Percentiles rank a stretch among this genome's conserved stretches.
phyloP scores from a whole-genome alignment of 2,888 invertebrate genomes.

The Mesoligia furuncula region DNA sequence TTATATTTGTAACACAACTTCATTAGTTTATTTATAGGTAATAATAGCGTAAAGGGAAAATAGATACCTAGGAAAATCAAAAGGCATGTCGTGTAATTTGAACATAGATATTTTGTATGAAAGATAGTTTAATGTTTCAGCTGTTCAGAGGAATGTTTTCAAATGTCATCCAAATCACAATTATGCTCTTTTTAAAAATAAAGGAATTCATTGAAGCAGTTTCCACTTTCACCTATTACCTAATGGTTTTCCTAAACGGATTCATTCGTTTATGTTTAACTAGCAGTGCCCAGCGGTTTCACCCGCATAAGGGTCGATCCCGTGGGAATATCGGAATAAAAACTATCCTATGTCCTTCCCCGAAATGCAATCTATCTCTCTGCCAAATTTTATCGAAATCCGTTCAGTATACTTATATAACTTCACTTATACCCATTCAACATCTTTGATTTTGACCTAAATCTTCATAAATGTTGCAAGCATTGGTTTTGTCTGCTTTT shows the following conservation, averaged over 20 bases:
- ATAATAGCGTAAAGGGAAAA: background rate
- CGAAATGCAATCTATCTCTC: no score
- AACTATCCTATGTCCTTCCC: no score
- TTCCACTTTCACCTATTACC: background rate
- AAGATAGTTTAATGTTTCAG: background rate
- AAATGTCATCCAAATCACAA: background rate
- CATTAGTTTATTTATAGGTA: background rate
- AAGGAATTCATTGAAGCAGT: background rate
- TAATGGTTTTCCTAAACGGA: background rate
- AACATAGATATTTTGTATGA: background rate
- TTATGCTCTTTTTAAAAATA: background rate
- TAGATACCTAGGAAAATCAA: background rate
- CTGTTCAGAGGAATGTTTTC: background rate
- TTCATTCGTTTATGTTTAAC: conserved; percentile 4
- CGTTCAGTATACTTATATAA: no score
- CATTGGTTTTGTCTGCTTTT: conserved; percentile 9
- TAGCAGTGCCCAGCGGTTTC: no score
- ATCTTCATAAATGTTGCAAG: background rate
- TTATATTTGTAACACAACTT: background rate
- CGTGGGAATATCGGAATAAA: no score
- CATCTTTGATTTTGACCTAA: no score
- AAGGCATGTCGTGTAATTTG: background rate
- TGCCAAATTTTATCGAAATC: no score
- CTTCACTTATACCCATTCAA: no score
- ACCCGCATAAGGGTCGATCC: no score